Conservation (phyloP, 2,888 invertebrate genomes). For the Antitype chi region DNA sequence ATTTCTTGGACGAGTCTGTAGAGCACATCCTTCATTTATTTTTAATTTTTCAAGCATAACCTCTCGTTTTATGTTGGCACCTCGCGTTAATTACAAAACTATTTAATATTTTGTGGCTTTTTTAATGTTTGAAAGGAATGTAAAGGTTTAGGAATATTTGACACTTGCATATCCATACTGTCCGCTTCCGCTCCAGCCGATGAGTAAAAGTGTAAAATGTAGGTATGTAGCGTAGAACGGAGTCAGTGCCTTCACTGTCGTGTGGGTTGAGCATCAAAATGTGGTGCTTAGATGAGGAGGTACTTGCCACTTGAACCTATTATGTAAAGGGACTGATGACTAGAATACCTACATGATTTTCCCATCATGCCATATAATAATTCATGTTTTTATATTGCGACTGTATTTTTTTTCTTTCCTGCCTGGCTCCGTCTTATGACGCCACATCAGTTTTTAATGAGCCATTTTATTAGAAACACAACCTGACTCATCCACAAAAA, state of each 20-base stretch:
- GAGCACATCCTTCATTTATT: neutral
- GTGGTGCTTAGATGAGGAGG: no score
- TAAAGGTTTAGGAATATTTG: conserved; percentile 65
- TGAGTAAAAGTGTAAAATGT: conserved; percentile 31
- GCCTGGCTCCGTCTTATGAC: conserved; percentile 7
- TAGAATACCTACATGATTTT: neutral
- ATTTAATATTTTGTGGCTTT: conserved; percentile 55
- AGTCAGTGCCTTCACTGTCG: neutral
- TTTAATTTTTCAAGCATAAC: conserved; percentile 27
- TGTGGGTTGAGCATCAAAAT: neutral
- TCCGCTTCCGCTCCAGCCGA: conserved; percentile 40
- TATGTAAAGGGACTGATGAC: conserved; percentile 16
- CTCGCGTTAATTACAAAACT: conserved; percentile 42
- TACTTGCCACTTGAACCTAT: neutral
- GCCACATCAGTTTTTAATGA: conserved; percentile 34
- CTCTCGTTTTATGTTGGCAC: conserved; percentile 58
- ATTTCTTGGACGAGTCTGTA: conserved; percentile 40
- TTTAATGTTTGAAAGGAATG: conserved; percentile 56
- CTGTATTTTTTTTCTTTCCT: no score
- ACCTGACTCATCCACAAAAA: conserved; percentile 39
- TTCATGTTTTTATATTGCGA: neutral
- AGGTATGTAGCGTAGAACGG: conserved; percentile 22
- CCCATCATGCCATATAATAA: neutral
- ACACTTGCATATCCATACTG: conserved; percentile 63
- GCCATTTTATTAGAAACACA: conserved; percentile 33